These are phyloP conservation scores for Drosophila ironensis DNA, from an alignment of 1,140 invertebrate species.

Conservation along the genomic window DNA sequence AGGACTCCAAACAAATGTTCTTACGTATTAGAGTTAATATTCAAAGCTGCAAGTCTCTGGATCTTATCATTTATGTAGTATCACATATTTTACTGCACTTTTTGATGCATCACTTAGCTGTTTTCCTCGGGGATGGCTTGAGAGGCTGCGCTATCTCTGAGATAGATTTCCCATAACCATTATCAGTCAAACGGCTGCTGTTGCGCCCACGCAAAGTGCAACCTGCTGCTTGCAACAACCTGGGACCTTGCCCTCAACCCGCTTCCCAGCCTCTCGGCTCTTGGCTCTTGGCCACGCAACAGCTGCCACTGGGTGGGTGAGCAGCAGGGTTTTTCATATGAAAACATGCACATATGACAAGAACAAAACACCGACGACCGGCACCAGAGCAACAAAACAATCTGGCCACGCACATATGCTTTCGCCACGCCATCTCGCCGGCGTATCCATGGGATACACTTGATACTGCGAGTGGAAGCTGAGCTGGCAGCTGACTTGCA, in stretches of 20 bases:
- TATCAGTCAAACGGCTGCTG: slow-evolving; percentile 11
- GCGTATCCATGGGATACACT: slow-evolving; percentile 57
- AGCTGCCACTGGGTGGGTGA: slow-evolving; percentile 55
- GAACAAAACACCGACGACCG: neutral
- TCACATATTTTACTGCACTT: too few relatives aligned
- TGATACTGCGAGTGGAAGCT: slow-evolving; percentile 47
- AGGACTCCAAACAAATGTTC: too few relatives aligned
- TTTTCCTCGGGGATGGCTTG: too few relatives aligned
- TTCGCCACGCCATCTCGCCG: slow-evolving; percentile 22
- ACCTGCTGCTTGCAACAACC: slow-evolving; percentile 21
- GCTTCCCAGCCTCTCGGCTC: too few relatives aligned
- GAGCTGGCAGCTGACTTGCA: slow-evolving; percentile 66
- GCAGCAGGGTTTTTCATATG: slow-evolving; percentile 75
- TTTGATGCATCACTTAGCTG: too few relatives aligned
- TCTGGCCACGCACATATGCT: slow-evolving; percentile 58
- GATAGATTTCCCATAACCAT: slow-evolving; percentile 9
- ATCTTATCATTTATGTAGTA: too few relatives aligned
- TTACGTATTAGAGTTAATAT: too few relatives aligned
- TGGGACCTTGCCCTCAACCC: slow-evolving; percentile 48
- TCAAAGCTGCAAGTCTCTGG: too few relatives aligned
- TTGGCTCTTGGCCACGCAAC: slow-evolving; percentile 54
- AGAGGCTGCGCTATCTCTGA: too few relatives aligned
- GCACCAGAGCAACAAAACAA: slow-evolving; percentile 36
- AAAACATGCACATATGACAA: slow-evolving; percentile 57
- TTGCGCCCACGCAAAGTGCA: slow-evolving; percentile 45